Percentiles rank a stretch among this genome's conserved stretches.
phyloP scores from a whole-genome alignment of 2,113 vertebrate species.

The Tragulus kanchil region DNA sequence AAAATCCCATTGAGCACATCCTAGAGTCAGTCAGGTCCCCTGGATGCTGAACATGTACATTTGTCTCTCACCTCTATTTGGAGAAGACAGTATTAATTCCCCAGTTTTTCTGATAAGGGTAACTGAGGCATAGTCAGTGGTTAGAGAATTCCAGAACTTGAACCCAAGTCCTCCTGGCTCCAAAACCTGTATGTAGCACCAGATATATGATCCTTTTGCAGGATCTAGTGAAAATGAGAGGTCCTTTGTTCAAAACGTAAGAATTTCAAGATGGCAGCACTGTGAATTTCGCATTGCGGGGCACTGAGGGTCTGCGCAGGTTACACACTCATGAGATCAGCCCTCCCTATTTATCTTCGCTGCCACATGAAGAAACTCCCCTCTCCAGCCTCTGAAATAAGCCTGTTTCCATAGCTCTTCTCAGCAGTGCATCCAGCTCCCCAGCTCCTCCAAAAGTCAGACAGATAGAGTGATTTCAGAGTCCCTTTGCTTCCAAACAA shows the following conservation, averaged over 20 bases:
- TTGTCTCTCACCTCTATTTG: neutral
- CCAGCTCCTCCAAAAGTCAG: neutral
- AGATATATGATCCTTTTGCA: neutral
- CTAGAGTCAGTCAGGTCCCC: neutral
- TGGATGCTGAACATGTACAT: neutral
- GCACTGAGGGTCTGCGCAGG: neutral
- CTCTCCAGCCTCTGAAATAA: neutral
- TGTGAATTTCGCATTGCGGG: neutral
- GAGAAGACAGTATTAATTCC: neutral
- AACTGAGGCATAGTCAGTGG: neutral
- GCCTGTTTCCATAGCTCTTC: neutral
- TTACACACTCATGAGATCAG: neutral
- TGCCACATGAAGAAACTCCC: neutral
- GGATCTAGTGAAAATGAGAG: neutral
- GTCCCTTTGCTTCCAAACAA: constrained; percentile 17
- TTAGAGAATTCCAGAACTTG: constrained; percentile 10
- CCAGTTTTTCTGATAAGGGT: constrained; percentile 16
- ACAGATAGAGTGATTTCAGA: neutral
- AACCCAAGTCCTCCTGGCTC: neutral
- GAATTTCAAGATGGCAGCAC: neutral
- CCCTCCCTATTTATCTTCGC: neutral
- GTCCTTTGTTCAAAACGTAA: neutral
- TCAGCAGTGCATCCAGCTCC: neutral
- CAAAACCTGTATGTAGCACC: neutral
- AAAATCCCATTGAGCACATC: neutral